Evolutionary conservation across 2,888 invertebrate genomes (phyloP), one percentile per base, ranked within the genome.

Genomic region (Arenicola marina): DNA sequence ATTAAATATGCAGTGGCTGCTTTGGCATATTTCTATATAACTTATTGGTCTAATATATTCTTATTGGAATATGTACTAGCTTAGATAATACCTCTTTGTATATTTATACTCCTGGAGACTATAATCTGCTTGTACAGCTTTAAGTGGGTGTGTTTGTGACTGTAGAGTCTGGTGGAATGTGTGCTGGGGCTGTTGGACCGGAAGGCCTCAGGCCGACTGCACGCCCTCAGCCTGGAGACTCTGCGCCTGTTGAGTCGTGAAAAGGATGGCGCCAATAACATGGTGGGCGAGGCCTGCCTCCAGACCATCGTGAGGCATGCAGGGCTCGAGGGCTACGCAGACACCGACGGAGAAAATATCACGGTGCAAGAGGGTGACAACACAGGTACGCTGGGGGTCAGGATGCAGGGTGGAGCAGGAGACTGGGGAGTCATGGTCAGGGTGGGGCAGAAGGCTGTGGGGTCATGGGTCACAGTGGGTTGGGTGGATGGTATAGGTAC

Each of bases 221-320:
- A 74, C 57, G 63, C 68, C 31, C 58, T 71, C 18, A 76, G 77
- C 63, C 72, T 81, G 59, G 76, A 79, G 58, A 75, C 78, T 3
- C 63, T 81, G 51, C 72, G 80, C 51, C 75, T 81, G 48, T 69
- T 80, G 57, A 79, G 78, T 57, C 73, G 81, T 2, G 81, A 81
- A 65, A 80, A 80, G 63, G 64, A 69, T n/a, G 73, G 76, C 55
- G 70, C 80, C 45, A 78, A 77, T 43, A 63, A 71, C 15, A 69
- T 80, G 70, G 69, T 74, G 18, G 72, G 73, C n/a, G 78, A 77
- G 24, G 69, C 66, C 38, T 69, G 73, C 7, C 63, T 81, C 11
- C 67, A 66, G 46, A 70, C 75, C 18, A 69, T 81, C 3, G 75
- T 79, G 66, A 70, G 68, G 31, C 74, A 79, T 58, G 76, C 80